Conservation (phyloP, 92 coral and sea anemone species). For the Paramuricea clavata region DNA sequence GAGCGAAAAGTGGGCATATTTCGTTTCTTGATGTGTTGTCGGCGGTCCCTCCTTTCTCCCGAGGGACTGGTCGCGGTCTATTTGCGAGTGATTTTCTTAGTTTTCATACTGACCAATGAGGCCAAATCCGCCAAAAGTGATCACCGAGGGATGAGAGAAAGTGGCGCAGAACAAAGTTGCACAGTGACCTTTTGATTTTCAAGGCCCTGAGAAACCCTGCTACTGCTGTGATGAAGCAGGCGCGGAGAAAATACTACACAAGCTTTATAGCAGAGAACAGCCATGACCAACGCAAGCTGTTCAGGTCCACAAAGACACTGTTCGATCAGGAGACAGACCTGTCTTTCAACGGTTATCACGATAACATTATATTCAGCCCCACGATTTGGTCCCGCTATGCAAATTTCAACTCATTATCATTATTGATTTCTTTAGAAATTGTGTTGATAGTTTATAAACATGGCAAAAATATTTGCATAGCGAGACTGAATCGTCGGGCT, state of each 20-base stretch:
- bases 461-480: too few species aligned
- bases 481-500: too few species aligned
- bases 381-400: too few species aligned
- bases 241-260: slow-evolving; percentile 54
- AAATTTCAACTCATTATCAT: too few species aligned
- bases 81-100: too few species aligned
- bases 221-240: slow-evolving; percentile 43
- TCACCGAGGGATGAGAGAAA: slow-evolving; percentile 60
- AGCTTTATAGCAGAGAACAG: slow-evolving; percentile 55
- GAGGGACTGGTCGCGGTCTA: too few species aligned
- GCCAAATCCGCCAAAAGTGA: slow-evolving; percentile 57
- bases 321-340: slow-evolving; percentile 52
- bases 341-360: slow-evolving; percentile 44
- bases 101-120: too few species aligned
- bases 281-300: slow-evolving; percentile 63
- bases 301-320: slow-evolving; percentile 67
- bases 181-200: slow-evolving; percentile 47
- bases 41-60: too few species aligned
- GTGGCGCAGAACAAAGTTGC: slow-evolving; percentile 42
- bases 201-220: slow-evolving; percentile 64
- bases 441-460: too few species aligned
- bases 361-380: slow-evolving; percentile 44
- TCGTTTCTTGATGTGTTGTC: too few species aligned
- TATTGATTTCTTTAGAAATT: too few species aligned
- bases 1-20: too few species aligned